Evolutionary conservation across 2,888 invertebrate genomes (phyloP), one percentile per base, ranked within the genome.

Genomic region (Macrostomum cliftonense): DNA sequence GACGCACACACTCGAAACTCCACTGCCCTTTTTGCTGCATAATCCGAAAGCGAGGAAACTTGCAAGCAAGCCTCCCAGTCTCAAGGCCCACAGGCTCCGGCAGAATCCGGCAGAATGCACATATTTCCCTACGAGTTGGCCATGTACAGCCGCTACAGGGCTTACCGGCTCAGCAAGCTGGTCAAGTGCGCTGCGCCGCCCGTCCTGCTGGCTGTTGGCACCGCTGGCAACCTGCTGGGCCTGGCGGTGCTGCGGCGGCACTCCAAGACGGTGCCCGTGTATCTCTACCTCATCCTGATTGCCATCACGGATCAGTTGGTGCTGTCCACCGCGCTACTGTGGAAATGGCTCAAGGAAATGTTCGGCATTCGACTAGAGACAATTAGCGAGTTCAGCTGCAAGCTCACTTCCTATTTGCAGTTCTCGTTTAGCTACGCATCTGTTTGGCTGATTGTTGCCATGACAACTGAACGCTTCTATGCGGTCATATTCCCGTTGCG

Each of bases 371-470:
- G 63, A 37, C 43, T 63, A 12, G 54, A 57, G 40, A 53, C 59
- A 45, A 52, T 56, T 39, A 56, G 58, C 14, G 54, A 58, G 43
- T 59, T 59, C 55, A 42, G 60, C 37, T 66, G 66, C 52, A 66
- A 65, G 50, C 13, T 55, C 11, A 56, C 58, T 12, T 28, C 28
- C 28, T 28, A 28, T 9, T 28, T 28, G 28, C 28, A 28, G 28
- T 28, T 28, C 28, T 28, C 28, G 5, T 28, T 28, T 47, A 65
- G 65, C 46, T 62, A 63, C 49, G 57, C 59, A 9, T 62, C 63
- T 1, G 64, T 63, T 2, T 66, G 65, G 64, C 53, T 66, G 13
- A 65, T 67, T 44, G 61, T 66, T 12, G 64, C 65, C 0, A 61
- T 67, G 5, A 67, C 67, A 0, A 57, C 63, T 16, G 67, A 67